Evolutionary conservation across 2,797 vertebrate genomes (phyloP), one percentile per base, ranked within the genome.

Genomic region (Sebastes taczanowskii): DNA sequence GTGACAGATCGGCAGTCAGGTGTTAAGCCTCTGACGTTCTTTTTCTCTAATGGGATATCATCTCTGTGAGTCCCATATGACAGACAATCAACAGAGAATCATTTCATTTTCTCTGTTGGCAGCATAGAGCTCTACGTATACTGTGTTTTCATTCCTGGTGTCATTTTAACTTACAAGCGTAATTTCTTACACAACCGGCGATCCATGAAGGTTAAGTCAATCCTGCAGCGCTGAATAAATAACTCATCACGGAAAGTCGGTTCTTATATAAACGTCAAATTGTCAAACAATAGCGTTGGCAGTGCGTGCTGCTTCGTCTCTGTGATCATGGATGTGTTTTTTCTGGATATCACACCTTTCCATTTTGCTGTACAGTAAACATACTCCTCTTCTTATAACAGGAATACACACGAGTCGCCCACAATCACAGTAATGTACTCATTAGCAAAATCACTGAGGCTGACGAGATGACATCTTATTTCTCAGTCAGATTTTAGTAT

Each of bases 1-100:
- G 46, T 63, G 71, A 84, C 62, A 67, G 38, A 74, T 38, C 32
- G 34, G 68, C 56, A 73, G 64, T 73, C 68, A 80, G 68, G 64
- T 66, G 77, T 74, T 75, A 73, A 53, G 63, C 14, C 68, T 74
- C 58, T 59, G 29, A 71, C 71, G 76, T 42, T 65, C 69, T 60
- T 71, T 79, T 66, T 68, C 20, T 13, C 23, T 64, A 68, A 83
- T 69, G 64, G 29, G 27, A 82, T 78, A 73, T 71, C 18, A 69
- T 80, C 65, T 77, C 18, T 65, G 76, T 64, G 61, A 49, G 58
- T 80, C 56, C 46, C 58, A 23, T 38, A 62, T 77, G 61, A 83
- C 80, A 62, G 58, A 65, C 58, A 77, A 42, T 29, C 38, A 74
- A 58, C 23, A 20, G 18, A 63, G 38, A 60, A 73, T 52, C 2